Percentiles rank a stretch among this genome's conserved stretches.
phyloP scores from a whole-genome alignment of 2,797 vertebrate species.

The Spinus olivaceus region DNA sequence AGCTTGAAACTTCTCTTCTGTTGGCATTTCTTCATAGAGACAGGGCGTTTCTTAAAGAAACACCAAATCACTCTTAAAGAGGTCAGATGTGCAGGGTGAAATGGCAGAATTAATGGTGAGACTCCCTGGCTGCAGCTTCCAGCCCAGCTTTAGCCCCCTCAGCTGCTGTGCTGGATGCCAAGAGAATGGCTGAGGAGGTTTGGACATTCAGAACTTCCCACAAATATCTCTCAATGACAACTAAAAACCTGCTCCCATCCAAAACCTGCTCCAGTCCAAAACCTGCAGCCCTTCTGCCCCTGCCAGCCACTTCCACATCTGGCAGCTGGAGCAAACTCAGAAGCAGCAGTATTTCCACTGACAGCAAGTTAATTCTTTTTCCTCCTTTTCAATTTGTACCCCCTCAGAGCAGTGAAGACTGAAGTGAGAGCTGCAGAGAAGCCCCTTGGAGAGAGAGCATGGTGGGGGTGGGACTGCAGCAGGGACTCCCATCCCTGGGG shows the following conservation, averaged over 20 bases:
- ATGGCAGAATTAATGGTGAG: slow-evolving; percentile 18
- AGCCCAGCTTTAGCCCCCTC: not conserved
- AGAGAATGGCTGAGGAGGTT: not conserved
- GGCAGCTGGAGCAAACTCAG: not conserved
- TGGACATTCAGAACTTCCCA: not conserved
- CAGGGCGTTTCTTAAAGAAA: slow-evolving; percentile 56
- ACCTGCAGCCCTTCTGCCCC: not conserved
- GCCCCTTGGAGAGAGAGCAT: not conserved
- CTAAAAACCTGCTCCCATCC: not conserved
- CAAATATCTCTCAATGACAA: not conserved
- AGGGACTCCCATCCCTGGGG: not conserved
- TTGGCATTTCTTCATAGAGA: slow-evolving; percentile 60
- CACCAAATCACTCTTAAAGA: slow-evolving; percentile 27
- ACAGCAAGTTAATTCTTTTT: not conserved
- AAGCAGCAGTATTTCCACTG: not conserved
- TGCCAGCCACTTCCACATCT: not conserved
- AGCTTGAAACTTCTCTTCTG: slow-evolving; percentile 33
- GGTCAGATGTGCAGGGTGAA: slow-evolving; percentile 29
- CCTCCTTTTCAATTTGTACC: not conserved
- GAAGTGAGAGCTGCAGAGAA: not conserved
- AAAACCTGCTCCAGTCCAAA: not conserved
- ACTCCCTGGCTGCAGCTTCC: not conserved
- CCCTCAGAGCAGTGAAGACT: not conserved
- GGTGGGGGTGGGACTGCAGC: not conserved
- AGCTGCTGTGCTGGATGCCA: not conserved